phyloP scores from a whole-genome alignment of 2,888 invertebrate genomes.

The Acanthosepion pharaonis region DNA sequence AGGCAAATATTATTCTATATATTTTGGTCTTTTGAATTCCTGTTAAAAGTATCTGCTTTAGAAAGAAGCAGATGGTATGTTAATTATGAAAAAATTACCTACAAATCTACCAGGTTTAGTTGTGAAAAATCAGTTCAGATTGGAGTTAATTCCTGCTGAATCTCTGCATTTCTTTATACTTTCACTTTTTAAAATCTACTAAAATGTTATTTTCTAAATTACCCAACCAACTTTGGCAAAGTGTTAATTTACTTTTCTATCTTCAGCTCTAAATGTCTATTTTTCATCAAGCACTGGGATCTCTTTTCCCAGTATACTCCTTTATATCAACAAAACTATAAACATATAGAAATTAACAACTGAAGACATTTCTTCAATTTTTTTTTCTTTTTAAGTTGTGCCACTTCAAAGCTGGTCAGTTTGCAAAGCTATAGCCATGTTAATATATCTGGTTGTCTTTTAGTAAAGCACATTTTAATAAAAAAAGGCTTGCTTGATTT shows the following conservation, averaged over 20 bases:
- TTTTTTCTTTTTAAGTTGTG: no score
- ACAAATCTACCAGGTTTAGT: not conserved
- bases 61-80: not conserved
- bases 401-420: no score
- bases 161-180: not conserved
- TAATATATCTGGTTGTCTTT: no score
- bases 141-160: not conserved
- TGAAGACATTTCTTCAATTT: no score
- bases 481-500: no score
- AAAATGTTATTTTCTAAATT: not conserved
- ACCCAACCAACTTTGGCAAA: not conserved
- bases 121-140: not conserved
- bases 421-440: not conserved
- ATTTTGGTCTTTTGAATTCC: no score
- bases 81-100: not conserved
- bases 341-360: no score
- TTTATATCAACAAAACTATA: no score
- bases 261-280: not conserved
- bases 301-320: not conserved
- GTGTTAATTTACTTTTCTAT: not conserved
- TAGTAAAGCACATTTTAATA: no score
- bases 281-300: not conserved
- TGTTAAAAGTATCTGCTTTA: not conserved
- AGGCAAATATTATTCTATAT: not conserved
- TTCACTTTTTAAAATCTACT: not conserved